These are phyloP conservation scores for Dasypolia templi DNA, from an alignment of 2,888 invertebrate genomes.

Conservation along the genomic window DNA sequence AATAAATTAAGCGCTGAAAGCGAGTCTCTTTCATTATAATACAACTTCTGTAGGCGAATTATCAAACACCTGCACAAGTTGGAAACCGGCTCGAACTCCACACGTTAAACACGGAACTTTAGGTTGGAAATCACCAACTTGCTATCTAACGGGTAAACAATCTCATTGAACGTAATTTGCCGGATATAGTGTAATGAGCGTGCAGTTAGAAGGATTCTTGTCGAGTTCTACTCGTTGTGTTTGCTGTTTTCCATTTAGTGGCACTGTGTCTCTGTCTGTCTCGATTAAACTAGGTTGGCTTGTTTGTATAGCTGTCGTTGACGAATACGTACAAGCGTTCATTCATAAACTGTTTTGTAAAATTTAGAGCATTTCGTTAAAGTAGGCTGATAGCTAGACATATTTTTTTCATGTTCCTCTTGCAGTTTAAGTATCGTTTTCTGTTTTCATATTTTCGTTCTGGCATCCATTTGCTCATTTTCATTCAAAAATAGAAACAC, in stretches of 20 bases:
- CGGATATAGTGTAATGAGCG: constrained; percentile 65
- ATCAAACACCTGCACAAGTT: constrained; percentile 60
- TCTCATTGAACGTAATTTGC: constrained; percentile 73
- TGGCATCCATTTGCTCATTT: background rate
- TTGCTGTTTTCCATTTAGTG: constrained; percentile 49
- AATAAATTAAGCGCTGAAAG: constrained; percentile 51
- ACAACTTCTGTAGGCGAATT: constrained; percentile 43
- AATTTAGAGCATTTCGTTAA: constrained; percentile 1
- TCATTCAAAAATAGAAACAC: background rate
- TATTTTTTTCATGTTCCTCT: background rate
- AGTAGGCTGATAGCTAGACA: too few relatives aligned
- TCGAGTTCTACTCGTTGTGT: constrained; percentile 22
- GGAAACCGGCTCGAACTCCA: constrained; percentile 51
- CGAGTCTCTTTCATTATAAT: constrained; percentile 51
- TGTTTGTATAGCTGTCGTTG: constrained; percentile 24
- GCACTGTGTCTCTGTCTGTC: constrained; percentile 36
- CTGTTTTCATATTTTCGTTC: background rate
- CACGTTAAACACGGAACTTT: constrained; percentile 67
- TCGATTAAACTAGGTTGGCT: constrained; percentile 27
- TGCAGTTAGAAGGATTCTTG: constrained; percentile 59
- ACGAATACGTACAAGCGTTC: constrained; percentile 29
- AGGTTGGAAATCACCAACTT: constrained; percentile 73
- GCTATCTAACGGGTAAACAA: constrained; percentile 78
- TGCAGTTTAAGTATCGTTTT: background rate
- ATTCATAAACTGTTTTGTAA: constrained; percentile 2